These are phyloP conservation scores for Macrophya annulata DNA, from an alignment of 2,888 invertebrate genomes.

Conservation along the genomic window DNA sequence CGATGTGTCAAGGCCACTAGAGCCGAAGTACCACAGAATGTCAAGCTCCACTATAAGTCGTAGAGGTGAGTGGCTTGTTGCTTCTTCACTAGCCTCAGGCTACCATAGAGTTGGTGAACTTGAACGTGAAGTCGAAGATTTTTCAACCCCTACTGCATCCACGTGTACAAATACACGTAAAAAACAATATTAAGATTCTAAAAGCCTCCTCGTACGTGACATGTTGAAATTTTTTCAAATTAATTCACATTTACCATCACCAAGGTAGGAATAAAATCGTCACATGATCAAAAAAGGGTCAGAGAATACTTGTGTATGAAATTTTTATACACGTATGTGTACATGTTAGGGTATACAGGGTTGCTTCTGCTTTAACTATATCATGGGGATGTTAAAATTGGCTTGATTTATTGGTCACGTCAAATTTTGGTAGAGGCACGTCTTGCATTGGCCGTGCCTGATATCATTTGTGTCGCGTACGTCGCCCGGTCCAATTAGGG, in stretches of 20 bases:
- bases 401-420: slow-evolving; percentile 75
- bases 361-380: background rate
- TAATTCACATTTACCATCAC: background rate
- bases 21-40: slow-evolving; percentile 71
- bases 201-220: background rate
- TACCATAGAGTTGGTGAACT: slow-evolving; percentile 54
- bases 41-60: slow-evolving; percentile 49
- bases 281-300: background rate
- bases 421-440: slow-evolving; percentile 78
- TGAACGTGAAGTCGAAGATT: background rate
- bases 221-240: background rate
- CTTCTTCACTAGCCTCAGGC: slow-evolving; percentile 75
- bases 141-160: slow-evolving; percentile 12
- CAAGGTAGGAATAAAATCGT: background rate
- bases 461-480: slow-evolving; percentile 70
- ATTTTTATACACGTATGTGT: background rate
- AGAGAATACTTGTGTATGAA: background rate
- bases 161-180: background rate
- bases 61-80: slow-evolving; percentile 76
- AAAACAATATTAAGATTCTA: background rate
- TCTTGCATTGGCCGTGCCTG: slow-evolving; percentile 73
- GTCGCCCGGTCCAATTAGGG: slow-evolving; percentile 76
- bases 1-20: slow-evolving; percentile 75
- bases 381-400: slow-evolving; percentile 63
- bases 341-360: no score